Evolutionary conservation across 2,797 vertebrate species (phyloP), one percentile per base, ranked within the genome.

Genomic region (Pangasius larnaudii): DNA sequence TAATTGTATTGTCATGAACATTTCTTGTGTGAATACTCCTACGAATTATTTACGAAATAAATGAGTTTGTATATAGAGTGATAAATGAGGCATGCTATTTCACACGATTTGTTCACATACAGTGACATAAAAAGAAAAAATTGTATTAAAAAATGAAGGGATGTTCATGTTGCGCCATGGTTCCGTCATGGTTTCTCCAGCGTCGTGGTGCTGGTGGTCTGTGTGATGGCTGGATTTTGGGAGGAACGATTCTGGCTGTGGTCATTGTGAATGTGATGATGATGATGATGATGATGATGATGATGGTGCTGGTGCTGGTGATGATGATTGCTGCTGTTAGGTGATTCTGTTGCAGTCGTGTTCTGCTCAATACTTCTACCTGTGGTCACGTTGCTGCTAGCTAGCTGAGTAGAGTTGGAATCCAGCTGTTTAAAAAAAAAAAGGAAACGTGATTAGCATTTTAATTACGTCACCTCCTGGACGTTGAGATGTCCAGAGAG

Each of bases 391-490:
- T 77, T 77, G 53, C 24, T n/a, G 10, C 9, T 67, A 36, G 46
- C 81, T 36, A 84, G 24, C 22, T 88, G 63, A 18, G 86, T 89
- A 3, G 82, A 79, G 90, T 92, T 83, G 46, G 22, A 88, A 82
- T 91, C 83, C 30, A 82, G 65, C 95, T 95, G 89, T 24, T 36
- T 19, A 75, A 30, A 74, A 19, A 53, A 58, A 10, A 0, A 85
- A 33, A 49, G n/a, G 8, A 67, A 61, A 81, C 7, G 9, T 56
- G 27, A 46, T 59, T 80, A 81, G 56, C 27, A 27, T 16, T 33
- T 7, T 58, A 8, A 39, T 61, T 2, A 42, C 7, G 36, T 11
- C 36, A 11, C 14, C 74, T 42, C 1, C 36, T n/a, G 19, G 42
- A 27, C 2, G 1, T 19, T 11, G 8, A 83, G 79, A 39, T 1